Base-by-base conservation (phyloP, 2,113 vertebrate species). In the Larimichthys crocea region DNA sequence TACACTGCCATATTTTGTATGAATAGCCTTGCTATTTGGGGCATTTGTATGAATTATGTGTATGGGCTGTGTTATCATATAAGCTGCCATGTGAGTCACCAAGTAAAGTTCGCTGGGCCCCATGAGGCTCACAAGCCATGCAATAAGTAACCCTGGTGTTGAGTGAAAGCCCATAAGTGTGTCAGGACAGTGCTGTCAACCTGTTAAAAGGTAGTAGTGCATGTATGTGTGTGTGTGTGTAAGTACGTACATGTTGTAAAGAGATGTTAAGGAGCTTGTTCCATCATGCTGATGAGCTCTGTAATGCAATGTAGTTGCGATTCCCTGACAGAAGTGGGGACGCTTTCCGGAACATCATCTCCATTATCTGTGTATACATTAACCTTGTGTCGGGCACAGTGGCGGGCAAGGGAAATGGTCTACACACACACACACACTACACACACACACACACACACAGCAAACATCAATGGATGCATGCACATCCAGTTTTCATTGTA, bases 331-430 rank as follows among this genome's bases (percentile, higher is more conserved):
- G 83, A 79, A 86, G 83, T 55, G 80, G 80, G 83, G 83, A 86
- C 72, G 60, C 79, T 91, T 90, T 87, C 76, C 85, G 87, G 77
- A 84, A 85, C 86, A 91, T 92, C 87, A 90, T 91, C 87, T 90
- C 89, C 83, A 89, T 93, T 93, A 94, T 92, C 89, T 73, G 81
- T 82, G 84, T 91, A 88, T 94, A 91, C 84, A 94, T 92, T 94
- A 93, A 94, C 93, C 92, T 94, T 94, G 92, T 57, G 24, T 24
- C 56, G 56, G 86, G 65, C 52, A 55, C 20, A 15, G 60, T 44
- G 78, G 53, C 50, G 19, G 82, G 67, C 59, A 71, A 79, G 77
- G 40, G 50, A 61, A 88, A 64, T 69, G 46, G 65, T 74, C 17
- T 3, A 17, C 16, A 50, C 75, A 76, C 61, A 35, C 12, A 63